phyloP scores from a whole-genome alignment of 2,888 invertebrate genomes.

The Endomychus coccineus region DNA sequence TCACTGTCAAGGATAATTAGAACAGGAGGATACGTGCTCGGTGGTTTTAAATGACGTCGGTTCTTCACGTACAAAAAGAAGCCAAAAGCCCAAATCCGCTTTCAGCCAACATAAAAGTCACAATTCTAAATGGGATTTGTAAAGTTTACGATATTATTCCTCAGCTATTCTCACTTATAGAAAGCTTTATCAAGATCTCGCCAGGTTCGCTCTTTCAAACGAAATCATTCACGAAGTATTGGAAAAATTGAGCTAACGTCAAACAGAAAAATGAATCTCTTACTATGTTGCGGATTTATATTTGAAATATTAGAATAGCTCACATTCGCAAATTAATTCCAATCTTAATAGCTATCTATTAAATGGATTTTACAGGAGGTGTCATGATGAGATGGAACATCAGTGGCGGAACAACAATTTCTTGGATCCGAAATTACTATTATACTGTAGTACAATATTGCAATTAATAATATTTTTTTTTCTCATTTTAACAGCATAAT shows the following conservation, averaged over 20 bases:
- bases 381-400: too few relatives aligned
- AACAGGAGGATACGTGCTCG: constrained; percentile 18
- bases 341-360: too few relatives aligned
- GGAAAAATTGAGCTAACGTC: constrained; percentile 38
- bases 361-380: too few relatives aligned
- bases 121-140: constrained; percentile 47
- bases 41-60: constrained; percentile 25
- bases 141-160: constrained; percentile 48
- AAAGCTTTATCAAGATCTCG: constrained; percentile 42
- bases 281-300: constrained; percentile 21
- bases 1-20: too few relatives aligned
- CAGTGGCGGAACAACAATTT: too few relatives aligned
- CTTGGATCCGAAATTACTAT: too few relatives aligned
- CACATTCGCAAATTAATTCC: too few relatives aligned
- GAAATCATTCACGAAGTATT: constrained; percentile 38
- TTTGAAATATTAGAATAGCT: too few relatives aligned
- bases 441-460: too few relatives aligned
- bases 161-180: constrained; percentile 44
- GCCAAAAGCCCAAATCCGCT: constrained; percentile 44
- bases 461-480: too few relatives aligned
- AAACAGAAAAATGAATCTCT: constrained; percentile 30
- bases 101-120: constrained; percentile 46
- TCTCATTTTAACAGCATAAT: too few relatives aligned
- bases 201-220: constrained; percentile 39
- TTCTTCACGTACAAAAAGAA: constrained; percentile 38